Evolutionary conservation across 2,797 vertebrate species (phyloP).

Genomic region (Lindbergichthys nudifrons): DNA sequence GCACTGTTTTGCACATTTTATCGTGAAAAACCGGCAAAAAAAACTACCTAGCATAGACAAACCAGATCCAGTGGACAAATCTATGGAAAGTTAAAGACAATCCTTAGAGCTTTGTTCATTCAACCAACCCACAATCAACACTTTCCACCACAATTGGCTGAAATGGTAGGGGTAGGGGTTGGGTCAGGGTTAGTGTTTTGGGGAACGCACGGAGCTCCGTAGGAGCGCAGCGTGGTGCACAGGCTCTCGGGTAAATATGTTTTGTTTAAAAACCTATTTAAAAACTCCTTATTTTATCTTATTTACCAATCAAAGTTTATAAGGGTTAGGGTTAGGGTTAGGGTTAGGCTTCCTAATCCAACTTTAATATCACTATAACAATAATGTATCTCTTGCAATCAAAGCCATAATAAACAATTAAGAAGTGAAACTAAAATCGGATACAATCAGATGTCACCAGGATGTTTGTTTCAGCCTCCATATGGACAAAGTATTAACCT

Average conservation of each 20-base stretch:
- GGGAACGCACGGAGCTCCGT: too few relatives aligned
- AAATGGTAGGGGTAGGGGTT: not conserved
- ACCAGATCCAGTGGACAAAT: not conserved
- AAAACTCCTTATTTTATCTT: too few relatives aligned
- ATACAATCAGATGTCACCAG: slow-evolving; percentile 14
- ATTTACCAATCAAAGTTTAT: too few relatives aligned
- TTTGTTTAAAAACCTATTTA: too few relatives aligned
- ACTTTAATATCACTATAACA: not conserved
- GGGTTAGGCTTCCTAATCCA: not conserved
- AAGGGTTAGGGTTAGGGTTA: too few relatives aligned
- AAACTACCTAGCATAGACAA: slow-evolving; percentile 2
- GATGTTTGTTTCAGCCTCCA: slow-evolving; percentile 31
- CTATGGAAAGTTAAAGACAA: slow-evolving; percentile 11
- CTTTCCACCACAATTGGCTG: not conserved
- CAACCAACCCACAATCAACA: not conserved
- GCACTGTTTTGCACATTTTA: not conserved
- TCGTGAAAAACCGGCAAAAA: not conserved
- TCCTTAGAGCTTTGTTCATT: slow-evolving; percentile 5
- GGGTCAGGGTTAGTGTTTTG: too few relatives aligned
- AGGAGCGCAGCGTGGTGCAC: too few relatives aligned
- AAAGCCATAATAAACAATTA: not conserved
- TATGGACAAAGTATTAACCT: slow-evolving; percentile 17
- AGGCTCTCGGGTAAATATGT: too few relatives aligned
- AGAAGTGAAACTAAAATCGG: not conserved
- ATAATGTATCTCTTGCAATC: slow-evolving; percentile 4